A percentile compares a stretch with the other conserved stretches of the same genome.
phyloP scores from a whole-genome alignment of 2,113 vertebrate genomes.

The Toxostoma redivivum region DNA sequence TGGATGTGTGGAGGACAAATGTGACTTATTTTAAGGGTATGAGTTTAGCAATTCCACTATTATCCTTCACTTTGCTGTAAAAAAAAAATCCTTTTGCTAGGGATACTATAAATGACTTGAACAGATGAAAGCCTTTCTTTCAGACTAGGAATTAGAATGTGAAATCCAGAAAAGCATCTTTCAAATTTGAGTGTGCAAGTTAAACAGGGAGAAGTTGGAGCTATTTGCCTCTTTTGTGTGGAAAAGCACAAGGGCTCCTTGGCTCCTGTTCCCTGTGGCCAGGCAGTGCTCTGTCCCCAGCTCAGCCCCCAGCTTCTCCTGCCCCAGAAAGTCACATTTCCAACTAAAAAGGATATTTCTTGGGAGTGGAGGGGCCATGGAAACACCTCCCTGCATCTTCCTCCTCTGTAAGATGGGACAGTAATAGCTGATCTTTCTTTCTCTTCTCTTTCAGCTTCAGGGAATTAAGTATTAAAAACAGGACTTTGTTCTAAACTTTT shows the following conservation, averaged over 20 bases:
- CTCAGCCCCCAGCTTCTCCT: background rate
- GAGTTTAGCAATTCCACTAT: slow-evolving; percentile 45
- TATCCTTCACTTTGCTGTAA: slow-evolving; percentile 6
- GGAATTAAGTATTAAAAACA: background rate
- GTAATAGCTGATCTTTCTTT: fast-evolving
- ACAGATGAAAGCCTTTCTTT: slow-evolving; percentile 39
- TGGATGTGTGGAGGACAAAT: background rate
- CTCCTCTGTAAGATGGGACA: background rate
- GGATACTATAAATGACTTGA: background rate
- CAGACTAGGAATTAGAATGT: slow-evolving; percentile 35
- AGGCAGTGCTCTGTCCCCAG: background rate
- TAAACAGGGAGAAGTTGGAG: background rate
- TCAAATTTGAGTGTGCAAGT: background rate
- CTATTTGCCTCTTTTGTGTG: background rate
- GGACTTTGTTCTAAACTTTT: background rate
- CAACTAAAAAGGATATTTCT: background rate
- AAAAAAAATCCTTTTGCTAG: background rate
- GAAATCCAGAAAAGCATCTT: slow-evolving; percentile 24
- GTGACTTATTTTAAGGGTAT: slow-evolving; percentile 36
- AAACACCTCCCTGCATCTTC: background rate
- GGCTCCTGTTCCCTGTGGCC: background rate
- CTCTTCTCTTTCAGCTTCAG: background rate
- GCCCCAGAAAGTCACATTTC: background rate
- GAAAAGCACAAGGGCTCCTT: background rate
- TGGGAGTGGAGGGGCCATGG: background rate